Percentiles rank a stretch among this genome's conserved stretches.
Conservation (phyloP, 2,797 vertebrate species). For the Selene dorsalis region DNA sequence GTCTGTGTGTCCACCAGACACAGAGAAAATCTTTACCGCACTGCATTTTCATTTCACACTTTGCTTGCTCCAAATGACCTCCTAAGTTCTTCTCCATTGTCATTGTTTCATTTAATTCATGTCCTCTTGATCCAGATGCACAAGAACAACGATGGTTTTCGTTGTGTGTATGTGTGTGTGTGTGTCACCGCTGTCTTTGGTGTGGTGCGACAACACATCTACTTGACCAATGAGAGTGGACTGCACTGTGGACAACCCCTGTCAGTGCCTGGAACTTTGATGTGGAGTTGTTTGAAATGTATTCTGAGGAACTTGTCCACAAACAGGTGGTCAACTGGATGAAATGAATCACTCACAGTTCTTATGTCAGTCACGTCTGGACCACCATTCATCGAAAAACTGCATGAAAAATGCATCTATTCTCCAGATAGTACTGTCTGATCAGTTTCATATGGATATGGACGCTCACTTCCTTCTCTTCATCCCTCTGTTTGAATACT, state of each 20-base stretch:
- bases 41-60: background rate
- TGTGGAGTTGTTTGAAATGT: background rate
- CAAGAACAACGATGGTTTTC: too few relatives aligned
- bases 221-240: background rate
- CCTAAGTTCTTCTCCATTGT: background rate
- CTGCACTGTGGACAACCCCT: background rate
- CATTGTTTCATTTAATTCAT: background rate
- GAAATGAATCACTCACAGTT: background rate
- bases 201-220: background rate
- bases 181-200: background rate
- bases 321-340: background rate
- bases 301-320: background rate
- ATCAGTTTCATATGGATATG: constrained; percentile 52
- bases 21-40: background rate
- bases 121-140: background rate
- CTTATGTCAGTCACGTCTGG: constrained; percentile 23
- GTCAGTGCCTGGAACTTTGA: background rate
- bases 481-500: constrained; percentile 60
- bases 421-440: constrained; percentile 43
- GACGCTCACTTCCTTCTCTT: constrained; percentile 50
- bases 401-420: constrained; percentile 29
- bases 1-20: too few relatives aligned
- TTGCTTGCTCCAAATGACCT: background rate
- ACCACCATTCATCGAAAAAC: constrained; percentile 34
- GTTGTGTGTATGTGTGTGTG: too few relatives aligned